phyloP scores from a whole-genome alignment of 2,797 vertebrate genomes.

The Macropodus opercularis region DNA sequence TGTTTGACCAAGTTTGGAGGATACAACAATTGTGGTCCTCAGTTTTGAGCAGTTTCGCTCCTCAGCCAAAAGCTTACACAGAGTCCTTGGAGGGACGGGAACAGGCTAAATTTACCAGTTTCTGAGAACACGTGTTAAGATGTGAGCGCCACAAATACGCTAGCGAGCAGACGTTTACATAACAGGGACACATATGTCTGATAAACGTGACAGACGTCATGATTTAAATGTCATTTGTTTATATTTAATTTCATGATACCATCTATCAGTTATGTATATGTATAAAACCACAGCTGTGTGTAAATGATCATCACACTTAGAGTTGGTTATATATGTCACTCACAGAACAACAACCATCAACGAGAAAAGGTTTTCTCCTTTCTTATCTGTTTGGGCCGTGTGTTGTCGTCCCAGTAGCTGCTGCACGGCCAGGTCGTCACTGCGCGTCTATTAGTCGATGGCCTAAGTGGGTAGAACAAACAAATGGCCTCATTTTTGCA shows the following conservation, averaged over 20 bases:
- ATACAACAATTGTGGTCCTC: slow-evolving; percentile 2
- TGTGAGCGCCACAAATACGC: neutral
- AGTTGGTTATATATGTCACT: no score
- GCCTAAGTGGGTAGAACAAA: slow-evolving; percentile 46
- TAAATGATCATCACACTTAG: no score
- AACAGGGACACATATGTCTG: no score
- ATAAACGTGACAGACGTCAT: no score
- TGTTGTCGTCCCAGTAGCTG: neutral
- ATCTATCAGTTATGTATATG: no score
- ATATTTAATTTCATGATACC: no score
- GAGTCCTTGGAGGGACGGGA: neutral
- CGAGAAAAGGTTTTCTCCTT: no score
- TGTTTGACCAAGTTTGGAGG: slow-evolving; percentile 21
- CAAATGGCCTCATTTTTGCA: slow-evolving; percentile 42
- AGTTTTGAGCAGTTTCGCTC: slow-evolving; percentile 1
- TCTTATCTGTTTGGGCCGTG: no score
- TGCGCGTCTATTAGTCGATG: slow-evolving; percentile 36
- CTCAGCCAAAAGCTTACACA: neutral
- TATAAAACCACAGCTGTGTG: no score
- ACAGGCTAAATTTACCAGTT: neutral
- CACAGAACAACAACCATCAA: no score
- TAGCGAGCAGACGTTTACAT: no score
- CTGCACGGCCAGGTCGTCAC: slow-evolving; percentile 7
- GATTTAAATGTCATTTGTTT: no score
- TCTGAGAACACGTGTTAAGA: neutral